Evolutionary conservation across 2,113 vertebrate genomes (phyloP), one percentile per base, ranked within the genome.

Genomic region (Potamarius usumacintae): DNA sequence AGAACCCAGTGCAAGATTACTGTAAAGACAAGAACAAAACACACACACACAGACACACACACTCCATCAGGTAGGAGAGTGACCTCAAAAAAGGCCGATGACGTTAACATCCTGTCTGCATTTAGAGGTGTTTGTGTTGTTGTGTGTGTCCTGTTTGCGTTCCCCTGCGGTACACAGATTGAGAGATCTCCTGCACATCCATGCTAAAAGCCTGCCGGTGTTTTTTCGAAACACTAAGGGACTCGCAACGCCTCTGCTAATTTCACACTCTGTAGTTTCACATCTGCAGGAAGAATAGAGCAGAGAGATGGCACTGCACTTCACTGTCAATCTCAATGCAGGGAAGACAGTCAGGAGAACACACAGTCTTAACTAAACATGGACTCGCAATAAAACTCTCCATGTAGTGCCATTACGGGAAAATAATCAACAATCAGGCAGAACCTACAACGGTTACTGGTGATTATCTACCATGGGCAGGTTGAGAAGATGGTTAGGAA

Each of bases 151-250:
- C 17, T 18, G 69, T 48, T 3, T 48, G 67, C 48, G 67, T 74
- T 71, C 85, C 84, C 85, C 20, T 22, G 86, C 14, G 63, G 57
- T 22, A n/a, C 53, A 34, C 57, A 72, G 79, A 67, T 85, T 67
- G 76, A 76, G 82, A 85, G 84, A 87, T 86, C 74, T 55, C 52
- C n/a, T 71, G 80, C 76, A 60, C 82, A 22, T 83, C 58, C 63
- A 71, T 53, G 14, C 89, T 89, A 89, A 89, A 89, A 90, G 91
- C 88, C 91, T 85, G 83, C 42, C 82, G 25, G 77, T 85, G 86
- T 86, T 86, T 72, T 22, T 5, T 63, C 55, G 1, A 52, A 42
- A 8, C 34, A 62, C 86, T 20, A 50, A 76, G 78, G 80, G 86
- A 34, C n/a, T 71, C 50, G 52, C 5, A 30, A 52, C 60, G 82